Conservation (phyloP, 2,113 vertebrate species). For the Lichenostomus cassidix region DNA sequence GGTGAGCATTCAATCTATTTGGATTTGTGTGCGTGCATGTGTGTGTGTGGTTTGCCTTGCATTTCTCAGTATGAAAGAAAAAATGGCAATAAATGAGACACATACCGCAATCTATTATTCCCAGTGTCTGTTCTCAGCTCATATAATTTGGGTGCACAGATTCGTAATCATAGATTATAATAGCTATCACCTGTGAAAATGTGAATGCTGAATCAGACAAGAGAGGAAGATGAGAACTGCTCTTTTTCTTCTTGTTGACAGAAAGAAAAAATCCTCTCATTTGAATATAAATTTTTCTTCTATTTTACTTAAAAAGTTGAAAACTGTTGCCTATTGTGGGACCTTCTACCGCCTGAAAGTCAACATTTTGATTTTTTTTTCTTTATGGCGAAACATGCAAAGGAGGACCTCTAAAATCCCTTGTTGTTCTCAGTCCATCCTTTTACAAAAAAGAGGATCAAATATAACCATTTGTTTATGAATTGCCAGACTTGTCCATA, state of each 20-base stretch:
- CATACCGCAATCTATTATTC: slow-evolving; percentile 56
- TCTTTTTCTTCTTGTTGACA: not conserved
- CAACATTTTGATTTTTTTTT: not conserved
- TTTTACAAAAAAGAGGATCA: slow-evolving; percentile 65
- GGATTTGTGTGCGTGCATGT: not conserved
- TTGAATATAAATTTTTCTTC: slow-evolving; percentile 63
- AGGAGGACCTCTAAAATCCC: slow-evolving; percentile 56
- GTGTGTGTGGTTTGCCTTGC: slow-evolving; percentile 16
- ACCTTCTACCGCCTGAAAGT: slow-evolving; percentile 59
- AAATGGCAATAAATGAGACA: slow-evolving; percentile 70
- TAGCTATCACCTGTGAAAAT: slow-evolving; percentile 70
- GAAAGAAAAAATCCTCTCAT: slow-evolving; percentile 34
- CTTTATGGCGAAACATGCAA: slow-evolving; percentile 39
- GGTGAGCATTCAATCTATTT: slow-evolving; percentile 60
- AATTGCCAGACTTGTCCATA: slow-evolving; percentile 71
- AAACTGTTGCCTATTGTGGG: slow-evolving; percentile 65
- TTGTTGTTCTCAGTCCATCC: slow-evolving; percentile 49
- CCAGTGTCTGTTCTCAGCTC: slow-evolving; percentile 61
- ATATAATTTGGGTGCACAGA: slow-evolving; percentile 61
- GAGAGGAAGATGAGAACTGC: slow-evolving; percentile 42
- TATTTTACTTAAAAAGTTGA: slow-evolving; percentile 65
- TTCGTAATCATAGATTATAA: slow-evolving; percentile 76
- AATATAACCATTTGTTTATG: slow-evolving; percentile 77
- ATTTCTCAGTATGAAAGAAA: slow-evolving; percentile 61
- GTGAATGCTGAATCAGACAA: slow-evolving; percentile 67